These are phyloP conservation scores for Daphoenositta chrysoptera DNA, from an alignment of 2,113 vertebrate species.

Conservation along the genomic window DNA sequence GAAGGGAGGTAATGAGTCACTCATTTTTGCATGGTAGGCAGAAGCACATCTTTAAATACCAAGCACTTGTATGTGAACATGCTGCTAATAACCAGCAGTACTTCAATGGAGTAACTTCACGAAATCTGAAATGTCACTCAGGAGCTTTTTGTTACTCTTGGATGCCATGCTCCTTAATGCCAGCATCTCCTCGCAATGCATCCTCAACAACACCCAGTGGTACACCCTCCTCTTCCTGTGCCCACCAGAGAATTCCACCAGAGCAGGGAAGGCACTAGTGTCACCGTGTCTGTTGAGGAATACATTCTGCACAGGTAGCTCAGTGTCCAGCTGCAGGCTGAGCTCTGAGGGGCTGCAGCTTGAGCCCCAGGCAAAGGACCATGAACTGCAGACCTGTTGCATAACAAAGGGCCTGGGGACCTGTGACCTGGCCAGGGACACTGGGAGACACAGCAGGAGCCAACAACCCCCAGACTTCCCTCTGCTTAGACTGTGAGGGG, in stretches of 20 bases:
- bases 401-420: not conserved
- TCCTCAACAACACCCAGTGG: not conserved
- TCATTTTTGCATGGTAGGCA: not conserved
- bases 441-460: not conserved
- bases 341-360: not conserved
- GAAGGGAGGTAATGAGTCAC: not conserved
- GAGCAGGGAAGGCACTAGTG: not conserved
- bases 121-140: not conserved
- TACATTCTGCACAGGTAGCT: not conserved
- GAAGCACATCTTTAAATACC: not conserved
- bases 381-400: not conserved
- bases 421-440: not conserved
- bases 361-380: not conserved
- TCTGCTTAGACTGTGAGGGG: not conserved
- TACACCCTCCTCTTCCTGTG: not conserved
- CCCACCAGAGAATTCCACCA: not conserved
- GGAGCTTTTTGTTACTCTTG: not conserved
- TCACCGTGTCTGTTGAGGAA: not conserved
- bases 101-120: not conserved
- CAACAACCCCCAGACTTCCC: rapidly evolving
- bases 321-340: not conserved
- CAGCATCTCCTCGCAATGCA: not conserved
- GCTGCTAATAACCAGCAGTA: not conserved
- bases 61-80: rapidly evolving
- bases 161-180: not conserved